These are phyloP conservation scores for Piezodorus guildinii DNA, from an alignment of 1,140 invertebrate genomes.

Conservation along the genomic window DNA sequence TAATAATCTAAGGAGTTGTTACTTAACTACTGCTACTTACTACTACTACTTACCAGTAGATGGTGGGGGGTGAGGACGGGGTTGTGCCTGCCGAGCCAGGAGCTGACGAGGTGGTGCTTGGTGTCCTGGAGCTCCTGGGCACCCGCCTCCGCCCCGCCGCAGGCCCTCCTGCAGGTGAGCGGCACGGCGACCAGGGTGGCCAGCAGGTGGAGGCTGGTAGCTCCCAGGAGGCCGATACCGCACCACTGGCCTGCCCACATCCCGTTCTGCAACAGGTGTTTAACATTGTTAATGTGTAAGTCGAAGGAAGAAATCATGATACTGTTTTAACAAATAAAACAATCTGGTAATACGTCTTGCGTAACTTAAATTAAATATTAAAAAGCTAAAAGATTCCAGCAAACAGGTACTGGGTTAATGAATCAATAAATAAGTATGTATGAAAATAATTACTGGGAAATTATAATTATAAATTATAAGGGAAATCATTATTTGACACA, in stretches of 20 bases:
- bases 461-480: too few species aligned
- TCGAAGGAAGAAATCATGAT: too few species aligned
- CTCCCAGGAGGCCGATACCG: slow-evolving; percentile 17
- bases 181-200: slow-evolving; percentile 19
- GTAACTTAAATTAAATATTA: too few species aligned
- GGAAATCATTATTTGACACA: too few species aligned
- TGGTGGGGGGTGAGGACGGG: background rate
- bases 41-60: slow-evolving; percentile 21
- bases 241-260: slow-evolving; percentile 24
- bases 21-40: too few species aligned
- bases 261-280: slow-evolving; percentile 15
- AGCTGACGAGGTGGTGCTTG: slow-evolving; percentile 15
- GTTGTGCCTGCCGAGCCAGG: slow-evolving; percentile 20
- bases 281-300: background rate
- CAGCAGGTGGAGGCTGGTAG: slow-evolving; percentile 19
- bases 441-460: too few species aligned
- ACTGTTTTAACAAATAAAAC: too few species aligned
- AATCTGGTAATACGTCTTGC: too few species aligned
- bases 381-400: too few species aligned
- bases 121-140: background rate
- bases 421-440: too few species aligned
- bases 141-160: background rate
- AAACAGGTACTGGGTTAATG: too few species aligned
- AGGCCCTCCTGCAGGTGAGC: slow-evolving; percentile 10
- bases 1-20: too few species aligned